These are phyloP conservation scores for Hippocampus guttulatus DNA, from an alignment of 2,113 vertebrate genomes.

Conservation along the genomic window DNA sequence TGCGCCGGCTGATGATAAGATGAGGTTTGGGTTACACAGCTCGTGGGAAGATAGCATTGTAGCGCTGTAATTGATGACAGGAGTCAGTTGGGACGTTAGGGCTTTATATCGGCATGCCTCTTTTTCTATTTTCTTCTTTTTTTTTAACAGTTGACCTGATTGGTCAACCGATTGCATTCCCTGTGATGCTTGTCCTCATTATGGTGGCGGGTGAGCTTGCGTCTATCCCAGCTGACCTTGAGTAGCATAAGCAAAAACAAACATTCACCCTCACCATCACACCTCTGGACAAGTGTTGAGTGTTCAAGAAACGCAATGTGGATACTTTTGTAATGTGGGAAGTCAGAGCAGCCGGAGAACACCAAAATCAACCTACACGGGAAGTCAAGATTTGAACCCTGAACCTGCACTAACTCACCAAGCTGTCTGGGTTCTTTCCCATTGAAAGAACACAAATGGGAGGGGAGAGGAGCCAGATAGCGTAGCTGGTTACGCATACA, in stretches of 20 bases:
- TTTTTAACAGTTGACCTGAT: background rate
- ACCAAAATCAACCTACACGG: too few relatives aligned
- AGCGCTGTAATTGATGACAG: constrained; percentile 52
- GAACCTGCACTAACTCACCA: background rate
- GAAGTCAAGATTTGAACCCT: too few relatives aligned
- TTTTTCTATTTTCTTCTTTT: constrained; percentile 1
- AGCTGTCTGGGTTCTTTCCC: constrained; percentile 48
- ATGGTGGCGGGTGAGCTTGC: too few relatives aligned
- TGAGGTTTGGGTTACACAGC: constrained; percentile 53
- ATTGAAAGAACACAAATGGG: constrained; percentile 4
- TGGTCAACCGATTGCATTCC: background rate
- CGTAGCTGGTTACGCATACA: constrained; percentile 50
- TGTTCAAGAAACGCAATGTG: background rate
- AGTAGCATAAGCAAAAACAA: background rate
- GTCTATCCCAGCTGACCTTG: too few relatives aligned
- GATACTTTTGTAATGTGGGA: background rate
- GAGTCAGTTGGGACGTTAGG: constrained; percentile 42
- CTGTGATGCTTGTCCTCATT: too few relatives aligned
- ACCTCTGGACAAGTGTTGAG: background rate
- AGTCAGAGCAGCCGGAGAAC: background rate
- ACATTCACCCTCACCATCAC: background rate
- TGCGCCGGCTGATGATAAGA: constrained; percentile 65
- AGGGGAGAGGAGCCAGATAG: constrained; percentile 29
- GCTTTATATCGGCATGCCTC: constrained; percentile 24
- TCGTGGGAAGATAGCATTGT: constrained; percentile 61